These are phyloP conservation scores for Drosophila flavopinicola DNA, from an alignment of 2,888 invertebrate genomes.

Conservation along the genomic window DNA sequence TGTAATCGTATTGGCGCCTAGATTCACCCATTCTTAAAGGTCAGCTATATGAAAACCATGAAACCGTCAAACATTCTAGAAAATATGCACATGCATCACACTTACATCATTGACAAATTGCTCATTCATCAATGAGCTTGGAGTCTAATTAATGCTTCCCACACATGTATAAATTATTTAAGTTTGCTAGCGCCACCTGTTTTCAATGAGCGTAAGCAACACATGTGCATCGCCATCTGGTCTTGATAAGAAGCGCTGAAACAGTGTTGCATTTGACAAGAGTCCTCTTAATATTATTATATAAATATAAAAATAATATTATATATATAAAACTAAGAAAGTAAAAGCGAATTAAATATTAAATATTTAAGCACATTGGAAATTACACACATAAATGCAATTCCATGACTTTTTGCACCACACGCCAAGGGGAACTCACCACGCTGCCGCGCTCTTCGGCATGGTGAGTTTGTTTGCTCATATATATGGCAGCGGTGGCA, in stretches of 20 bases:
- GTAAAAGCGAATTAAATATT: not conserved
- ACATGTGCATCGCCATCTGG: conserved; percentile 1
- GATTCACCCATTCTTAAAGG: not conserved
- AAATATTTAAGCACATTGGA: not conserved
- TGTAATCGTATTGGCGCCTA: conserved; percentile 2
- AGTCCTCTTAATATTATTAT: too few relatives aligned
- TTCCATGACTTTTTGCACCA: not conserved
- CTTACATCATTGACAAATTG: not conserved
- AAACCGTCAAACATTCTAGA: too few relatives aligned
- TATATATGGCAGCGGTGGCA: conserved; percentile 30
- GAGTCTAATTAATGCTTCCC: too few relatives aligned
- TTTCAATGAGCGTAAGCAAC: not conserved
- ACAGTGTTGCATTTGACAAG: conserved; percentile 14
- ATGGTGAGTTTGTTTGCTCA: conserved; percentile 14
- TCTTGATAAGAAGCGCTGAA: not conserved
- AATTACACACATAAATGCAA: not conserved
- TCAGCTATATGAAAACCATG: not conserved
- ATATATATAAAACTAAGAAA: not conserved
- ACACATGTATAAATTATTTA: not conserved
- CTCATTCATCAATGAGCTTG: not conserved
- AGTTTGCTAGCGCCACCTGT: conserved; percentile 12
- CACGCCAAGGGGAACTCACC: conserved; percentile 1
- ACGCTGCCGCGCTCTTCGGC: conserved; percentile 14
- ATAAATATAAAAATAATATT: not conserved
- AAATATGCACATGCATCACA: too few relatives aligned